Evolutionary conservation across 2,888 invertebrate genomes (phyloP), one percentile per base, ranked within the genome.

Genomic region (Lithosia quadra): DNA sequence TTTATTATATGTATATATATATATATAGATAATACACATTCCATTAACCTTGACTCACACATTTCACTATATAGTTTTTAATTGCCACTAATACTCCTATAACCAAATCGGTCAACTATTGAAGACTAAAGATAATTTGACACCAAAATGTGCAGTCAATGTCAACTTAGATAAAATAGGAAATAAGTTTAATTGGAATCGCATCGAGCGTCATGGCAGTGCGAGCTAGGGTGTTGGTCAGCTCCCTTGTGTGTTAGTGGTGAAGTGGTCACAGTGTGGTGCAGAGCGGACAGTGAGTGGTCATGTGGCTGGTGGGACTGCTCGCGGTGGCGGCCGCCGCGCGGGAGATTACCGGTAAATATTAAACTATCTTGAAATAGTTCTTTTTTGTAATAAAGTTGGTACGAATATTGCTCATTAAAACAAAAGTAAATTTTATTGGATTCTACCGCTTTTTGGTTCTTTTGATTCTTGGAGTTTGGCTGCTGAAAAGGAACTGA

Each of bases 261-360:
- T 36, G 55, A 15, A 58, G 65, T 58, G 59, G 28, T 34, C 9
- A 28, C 57, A 68, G 63, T 68, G 24, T 36, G 61, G 39, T 67
- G 24, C 24, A 11, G 13, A 65, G 62, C 61, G 22, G 21, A 36
- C 9, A 63, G 55, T 63, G 55, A 53, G 63, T 78, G 78, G n/a
- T 61, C 28, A 13, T 28, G 71, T 77, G 69, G 72, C 1, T 21
- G 33, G 13, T 69, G 62, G 4, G 72, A 36, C 24, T 75, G 34
- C 22, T 71, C 58, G 63, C 59, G 18, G 63, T 57, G 67, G 63
- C 66, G 36, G 62, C 62, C 57, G 34, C 63, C 0, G 78, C 75
- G 0, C 28, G 57, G 21, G 78, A 73, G 59, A 21, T 78, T 18
- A 78, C 78, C 28, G 78, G 78, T 78, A 75, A 63, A 61, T 21